A percentile compares a stretch with the other conserved stretches of the same genome.
These are phyloP conservation scores for Anoplius nigerrimus DNA, from an alignment of 2,888 invertebrate species.

Conservation along the genomic window DNA sequence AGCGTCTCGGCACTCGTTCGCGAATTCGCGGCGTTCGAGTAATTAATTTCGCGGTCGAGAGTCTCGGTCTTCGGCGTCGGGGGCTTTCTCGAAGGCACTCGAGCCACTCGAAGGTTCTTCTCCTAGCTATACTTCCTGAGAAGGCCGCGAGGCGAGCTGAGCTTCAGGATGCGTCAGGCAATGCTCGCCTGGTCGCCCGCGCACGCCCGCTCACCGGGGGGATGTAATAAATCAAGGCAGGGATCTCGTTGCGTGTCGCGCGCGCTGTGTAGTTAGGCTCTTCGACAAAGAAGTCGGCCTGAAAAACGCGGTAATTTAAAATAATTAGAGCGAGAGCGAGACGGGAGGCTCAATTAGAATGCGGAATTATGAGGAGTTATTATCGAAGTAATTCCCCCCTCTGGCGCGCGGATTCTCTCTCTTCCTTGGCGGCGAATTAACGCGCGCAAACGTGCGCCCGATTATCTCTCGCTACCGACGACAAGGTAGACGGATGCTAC, in stretches of 20 bases:
- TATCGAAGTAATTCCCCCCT: constrained; percentile 23
- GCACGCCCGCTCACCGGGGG: not conserved
- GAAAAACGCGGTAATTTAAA: constrained; percentile 28
- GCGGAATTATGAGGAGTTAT: constrained; percentile 19
- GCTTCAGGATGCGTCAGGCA: too few relatives aligned
- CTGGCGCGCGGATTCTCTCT: constrained; percentile 34
- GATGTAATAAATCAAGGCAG: constrained; percentile 14
- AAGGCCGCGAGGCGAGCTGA: not conserved
- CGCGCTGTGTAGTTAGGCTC: too few relatives aligned
- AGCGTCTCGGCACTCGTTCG: too few relatives aligned
- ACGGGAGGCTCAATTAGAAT: constrained; percentile 8
- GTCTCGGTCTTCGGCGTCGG: too few relatives aligned
- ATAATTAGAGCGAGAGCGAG: constrained; percentile 32
- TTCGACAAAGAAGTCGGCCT: not conserved
- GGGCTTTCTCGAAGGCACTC: too few relatives aligned
- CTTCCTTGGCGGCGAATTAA: constrained; percentile 53
- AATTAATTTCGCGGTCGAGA: too few relatives aligned
- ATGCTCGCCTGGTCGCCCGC: not conserved
- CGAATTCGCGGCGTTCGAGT: too few relatives aligned
- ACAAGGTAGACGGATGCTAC: too few relatives aligned
- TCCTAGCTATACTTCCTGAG: not conserved
- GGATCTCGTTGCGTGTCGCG: not conserved
- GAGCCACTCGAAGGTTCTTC: not conserved
- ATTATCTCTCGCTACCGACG: constrained; percentile 43
- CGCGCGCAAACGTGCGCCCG: constrained; percentile 52